These are phyloP conservation scores for Trilocha varians DNA, from an alignment of 2,888 invertebrate genomes.

Conservation along the genomic window DNA sequence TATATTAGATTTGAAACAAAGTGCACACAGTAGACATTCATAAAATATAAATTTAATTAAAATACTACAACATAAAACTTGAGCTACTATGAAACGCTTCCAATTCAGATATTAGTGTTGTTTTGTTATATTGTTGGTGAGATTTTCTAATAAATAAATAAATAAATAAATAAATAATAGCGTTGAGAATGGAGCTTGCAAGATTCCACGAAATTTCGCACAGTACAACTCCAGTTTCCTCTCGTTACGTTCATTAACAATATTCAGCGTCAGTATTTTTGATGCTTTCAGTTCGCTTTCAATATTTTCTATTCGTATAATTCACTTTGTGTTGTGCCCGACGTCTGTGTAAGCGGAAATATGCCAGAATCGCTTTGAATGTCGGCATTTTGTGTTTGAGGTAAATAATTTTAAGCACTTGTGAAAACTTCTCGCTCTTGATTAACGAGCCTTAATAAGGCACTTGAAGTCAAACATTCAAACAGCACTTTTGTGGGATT, in stretches of 20 bases:
- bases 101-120: too few relatives aligned
- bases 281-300: slow-evolving; percentile 51
- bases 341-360: slow-evolving; percentile 59
- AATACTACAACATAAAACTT: too few relatives aligned
- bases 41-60: too few relatives aligned
- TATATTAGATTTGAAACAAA: too few relatives aligned
- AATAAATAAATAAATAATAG: too few relatives aligned
- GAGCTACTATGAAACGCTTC: too few relatives aligned
- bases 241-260: slow-evolving; percentile 68
- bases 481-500: slow-evolving; percentile 48
- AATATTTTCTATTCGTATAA: slow-evolving; percentile 60
- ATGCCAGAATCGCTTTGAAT: slow-evolving; percentile 63
- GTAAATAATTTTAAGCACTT: slow-evolving; percentile 66
- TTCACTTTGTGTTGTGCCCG: slow-evolving; percentile 48
- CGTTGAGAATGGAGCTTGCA: slow-evolving; percentile 51
- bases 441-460: slow-evolving; percentile 66
- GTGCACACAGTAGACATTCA: too few relatives aligned
- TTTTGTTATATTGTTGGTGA: too few relatives aligned
- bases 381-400: slow-evolving; percentile 65
- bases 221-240: slow-evolving; percentile 48
- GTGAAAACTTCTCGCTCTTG: slow-evolving; percentile 64
- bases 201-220: slow-evolving; percentile 44
- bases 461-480: slow-evolving; percentile 55
- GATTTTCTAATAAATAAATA: too few relatives aligned
- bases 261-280: slow-evolving; percentile 61